phyloP scores from a whole-genome alignment of 2,797 vertebrate genomes.

The Amphiprion clarkii region DNA sequence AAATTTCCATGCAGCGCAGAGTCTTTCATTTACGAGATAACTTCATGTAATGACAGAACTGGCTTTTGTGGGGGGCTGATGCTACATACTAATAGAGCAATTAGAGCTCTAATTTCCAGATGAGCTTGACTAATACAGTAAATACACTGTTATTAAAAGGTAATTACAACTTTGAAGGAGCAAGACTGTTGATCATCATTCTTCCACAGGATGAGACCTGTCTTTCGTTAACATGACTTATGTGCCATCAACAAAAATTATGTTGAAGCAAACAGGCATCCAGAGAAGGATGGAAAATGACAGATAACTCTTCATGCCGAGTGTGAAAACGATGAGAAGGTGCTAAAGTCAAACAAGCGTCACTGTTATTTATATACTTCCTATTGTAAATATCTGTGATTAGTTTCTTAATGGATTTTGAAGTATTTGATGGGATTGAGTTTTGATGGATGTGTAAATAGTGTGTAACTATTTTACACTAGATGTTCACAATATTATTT shows the following conservation, averaged over 20 bases:
- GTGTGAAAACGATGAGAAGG: conserved; percentile 6
- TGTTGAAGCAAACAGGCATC: neutral
- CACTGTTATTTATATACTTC: neutral
- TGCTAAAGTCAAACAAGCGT: conserved; percentile 5
- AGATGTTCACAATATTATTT: neutral
- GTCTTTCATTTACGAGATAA: conserved; percentile 75
- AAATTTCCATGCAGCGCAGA: conserved; percentile 57
- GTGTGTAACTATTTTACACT: no score
- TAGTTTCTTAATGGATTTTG: conserved; percentile 5
- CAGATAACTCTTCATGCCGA: neutral
- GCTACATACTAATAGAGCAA: conserved; percentile 77
- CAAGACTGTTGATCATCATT: conserved; percentile 41
- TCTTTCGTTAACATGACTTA: conserved; percentile 33
- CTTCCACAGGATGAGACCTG: conserved; percentile 1
- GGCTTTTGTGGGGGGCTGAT: conserved; percentile 71
- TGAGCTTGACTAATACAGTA: conserved; percentile 77
- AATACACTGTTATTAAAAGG: conserved; percentile 79
- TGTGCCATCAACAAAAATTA: neutral
- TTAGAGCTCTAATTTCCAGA: conserved; percentile 79
- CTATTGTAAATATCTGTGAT: neutral
- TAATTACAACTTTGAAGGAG: conserved; percentile 65
- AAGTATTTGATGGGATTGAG: neutral
- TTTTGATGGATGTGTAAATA: neutral
- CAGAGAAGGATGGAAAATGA: neutral
- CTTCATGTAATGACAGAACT: conserved; percentile 71